Percentiles rank a stretch among this genome's conserved stretches.
Conservation (phyloP, 2,888 invertebrate genomes). For the Coleophora flavipennella region DNA sequence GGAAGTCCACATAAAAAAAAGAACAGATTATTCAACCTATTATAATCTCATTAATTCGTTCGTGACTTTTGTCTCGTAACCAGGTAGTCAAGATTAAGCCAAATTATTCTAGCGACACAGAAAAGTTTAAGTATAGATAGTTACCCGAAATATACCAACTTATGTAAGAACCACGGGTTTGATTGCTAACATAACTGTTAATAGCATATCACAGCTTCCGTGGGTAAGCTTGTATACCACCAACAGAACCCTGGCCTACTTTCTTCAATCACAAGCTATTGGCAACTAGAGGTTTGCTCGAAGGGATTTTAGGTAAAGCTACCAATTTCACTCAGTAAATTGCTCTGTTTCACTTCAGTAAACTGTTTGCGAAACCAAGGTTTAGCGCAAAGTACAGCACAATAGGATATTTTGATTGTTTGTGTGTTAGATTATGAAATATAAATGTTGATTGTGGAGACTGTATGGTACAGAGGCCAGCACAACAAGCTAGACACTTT, state of each 20-base stretch:
- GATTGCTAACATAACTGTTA: too few species aligned
- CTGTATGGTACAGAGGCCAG: not conserved
- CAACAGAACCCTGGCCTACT: slow-evolving; percentile 30
- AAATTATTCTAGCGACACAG: too few species aligned
- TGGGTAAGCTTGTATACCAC: slow-evolving; percentile 9
- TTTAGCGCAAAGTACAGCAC: slow-evolving; percentile 1
- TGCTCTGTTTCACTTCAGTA: slow-evolving; percentile 20
- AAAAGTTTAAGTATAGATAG: too few species aligned
- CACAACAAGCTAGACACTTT: too few species aligned
- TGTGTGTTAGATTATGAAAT: not conserved
- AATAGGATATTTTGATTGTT: not conserved
- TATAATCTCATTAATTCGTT: too few species aligned
- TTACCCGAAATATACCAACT: too few species aligned
- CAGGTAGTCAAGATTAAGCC: too few species aligned
- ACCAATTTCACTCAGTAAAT: slow-evolving; percentile 19
- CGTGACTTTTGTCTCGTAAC: too few species aligned
- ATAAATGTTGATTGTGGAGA: not conserved
- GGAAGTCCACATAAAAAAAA: too few species aligned
- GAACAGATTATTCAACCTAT: too few species aligned
- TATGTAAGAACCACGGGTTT: too few species aligned
- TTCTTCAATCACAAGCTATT: slow-evolving; percentile 24
- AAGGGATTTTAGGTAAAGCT: slow-evolving; percentile 16
- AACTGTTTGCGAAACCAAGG: not conserved
- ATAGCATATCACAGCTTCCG: slow-evolving; percentile 2
- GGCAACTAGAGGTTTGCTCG: slow-evolving; percentile 22